Percentiles rank a stretch among this genome's conserved stretches.
Conservation (phyloP, 2,888 invertebrate species). For the Pristionchus arcanus region DNA sequence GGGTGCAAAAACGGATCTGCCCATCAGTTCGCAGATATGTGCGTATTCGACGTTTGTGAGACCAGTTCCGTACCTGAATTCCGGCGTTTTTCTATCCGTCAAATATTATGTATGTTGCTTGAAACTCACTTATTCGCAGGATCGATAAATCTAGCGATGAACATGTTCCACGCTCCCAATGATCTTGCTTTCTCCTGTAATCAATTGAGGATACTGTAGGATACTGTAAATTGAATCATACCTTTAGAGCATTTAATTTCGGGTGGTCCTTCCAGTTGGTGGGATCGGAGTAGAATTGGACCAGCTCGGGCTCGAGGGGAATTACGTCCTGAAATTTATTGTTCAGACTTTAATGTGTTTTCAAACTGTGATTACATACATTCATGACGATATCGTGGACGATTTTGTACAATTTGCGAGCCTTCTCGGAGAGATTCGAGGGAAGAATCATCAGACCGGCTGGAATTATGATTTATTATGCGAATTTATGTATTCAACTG, state of each 20-base stretch:
- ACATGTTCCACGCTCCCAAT: constrained; percentile 81
- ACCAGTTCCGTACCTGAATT: constrained; percentile 72
- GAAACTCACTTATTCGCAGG: constrained; percentile 69
- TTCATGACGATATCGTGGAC: constrained; percentile 80
- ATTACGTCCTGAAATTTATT: constrained; percentile 74
- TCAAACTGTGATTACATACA: constrained; percentile 33
- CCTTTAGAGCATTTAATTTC: constrained; percentile 72
- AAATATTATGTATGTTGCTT: not conserved
- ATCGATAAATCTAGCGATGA: constrained; percentile 80
- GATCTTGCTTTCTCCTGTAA: constrained; percentile 79
- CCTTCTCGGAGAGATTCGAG: constrained; percentile 79
- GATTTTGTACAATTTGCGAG: constrained; percentile 78
- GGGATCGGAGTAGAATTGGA: constrained; percentile 71
- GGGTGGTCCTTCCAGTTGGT: constrained; percentile 79
- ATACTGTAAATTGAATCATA: not conserved
- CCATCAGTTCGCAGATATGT: constrained; percentile 81
- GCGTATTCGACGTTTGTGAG: constrained; percentile 82
- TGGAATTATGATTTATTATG: constrained; percentile 56
- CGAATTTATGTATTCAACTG: not conserved
- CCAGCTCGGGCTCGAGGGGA: constrained; percentile 79
- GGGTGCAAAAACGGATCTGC: constrained; percentile 79
- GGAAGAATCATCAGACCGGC: constrained; percentile 79
- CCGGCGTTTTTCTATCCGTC: too few relatives aligned
- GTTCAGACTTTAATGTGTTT: not conserved
- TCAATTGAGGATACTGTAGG: not conserved